A percentile compares a stretch with the other conserved stretches of the same genome.
These are phyloP conservation scores for Panonychus citri DNA, from an alignment of 1,140 invertebrate species.

Conservation along the genomic window DNA sequence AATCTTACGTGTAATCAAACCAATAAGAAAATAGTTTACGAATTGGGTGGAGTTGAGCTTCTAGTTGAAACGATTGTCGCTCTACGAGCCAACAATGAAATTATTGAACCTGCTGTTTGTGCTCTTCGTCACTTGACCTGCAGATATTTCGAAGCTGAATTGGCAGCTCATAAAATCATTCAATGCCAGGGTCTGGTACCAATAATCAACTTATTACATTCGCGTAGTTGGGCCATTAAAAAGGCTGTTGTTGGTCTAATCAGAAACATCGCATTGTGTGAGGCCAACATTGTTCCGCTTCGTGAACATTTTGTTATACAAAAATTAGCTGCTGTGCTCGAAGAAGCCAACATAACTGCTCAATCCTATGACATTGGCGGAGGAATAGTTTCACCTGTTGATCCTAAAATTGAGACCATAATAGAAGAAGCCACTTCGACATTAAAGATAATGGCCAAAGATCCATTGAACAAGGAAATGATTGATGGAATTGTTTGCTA, in stretches of 20 bases:
- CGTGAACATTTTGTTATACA: slow-evolving; percentile 83
- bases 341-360: slow-evolving; percentile 66
- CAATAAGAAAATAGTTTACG: slow-evolving; percentile 80
- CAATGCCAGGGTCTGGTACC: slow-evolving; percentile 74
- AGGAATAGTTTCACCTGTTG: slow-evolving; percentile 21
- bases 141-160: slow-evolving; percentile 76
- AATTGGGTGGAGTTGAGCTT: slow-evolving; percentile 87
- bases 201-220: slow-evolving; percentile 80
- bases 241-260: slow-evolving; percentile 85
- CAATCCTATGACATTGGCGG: too few species aligned
- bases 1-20: slow-evolving; percentile 96
- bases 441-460: slow-evolving; percentile 82
- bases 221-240: slow-evolving; percentile 75
- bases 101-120: slow-evolving; percentile 91
- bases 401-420: slow-evolving; percentile 93
- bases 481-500: slow-evolving; percentile 38
- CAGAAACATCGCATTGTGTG: slow-evolving; percentile 80
- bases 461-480: slow-evolving; percentile 70
- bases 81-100: slow-evolving; percentile 82
- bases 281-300: slow-evolving; percentile 77
- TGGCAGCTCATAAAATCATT: slow-evolving; percentile 86
- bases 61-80: slow-evolving; percentile 57
- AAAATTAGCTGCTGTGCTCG: slow-evolving; percentile 68
- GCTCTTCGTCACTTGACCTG: slow-evolving; percentile 85
- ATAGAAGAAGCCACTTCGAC: slow-evolving; percentile 85